phyloP scores from a whole-genome alignment of 2,113 vertebrate species.

The Acanthisitta chloris region DNA sequence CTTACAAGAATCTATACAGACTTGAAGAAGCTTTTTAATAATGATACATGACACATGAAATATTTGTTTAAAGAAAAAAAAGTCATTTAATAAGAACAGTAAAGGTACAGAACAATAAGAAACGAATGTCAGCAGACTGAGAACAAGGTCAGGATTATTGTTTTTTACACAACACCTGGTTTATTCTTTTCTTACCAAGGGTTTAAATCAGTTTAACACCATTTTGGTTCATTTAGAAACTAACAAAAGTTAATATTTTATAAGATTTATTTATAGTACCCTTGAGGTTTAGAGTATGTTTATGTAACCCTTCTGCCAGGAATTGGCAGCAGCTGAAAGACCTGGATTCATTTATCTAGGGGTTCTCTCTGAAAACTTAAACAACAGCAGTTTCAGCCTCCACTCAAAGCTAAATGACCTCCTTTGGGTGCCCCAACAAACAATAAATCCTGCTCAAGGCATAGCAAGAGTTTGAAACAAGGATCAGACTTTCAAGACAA shows the following conservation, averaged over 20 bases:
- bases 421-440: constrained; percentile 49
- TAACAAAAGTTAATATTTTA: constrained; percentile 40
- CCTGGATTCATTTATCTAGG: constrained; percentile 56
- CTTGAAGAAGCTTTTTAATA: neutral
- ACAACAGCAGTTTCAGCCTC: constrained; percentile 54
- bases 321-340: constrained; percentile 61
- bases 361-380: constrained; percentile 51
- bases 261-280: constrained; percentile 64
- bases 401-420: constrained; percentile 58
- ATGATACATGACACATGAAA: neutral
- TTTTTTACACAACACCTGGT: neutral
- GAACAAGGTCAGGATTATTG: neutral
- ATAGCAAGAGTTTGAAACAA: constrained; percentile 31
- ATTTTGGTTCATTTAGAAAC: constrained; percentile 15
- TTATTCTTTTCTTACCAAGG: constrained; percentile 1
- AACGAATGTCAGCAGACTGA: neutral
- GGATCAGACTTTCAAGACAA: neutral
- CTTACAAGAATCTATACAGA: neutral
- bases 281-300: constrained; percentile 52
- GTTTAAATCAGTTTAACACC: constrained; percentile 35
- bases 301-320: constrained; percentile 57
- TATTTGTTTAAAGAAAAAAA: neutral
- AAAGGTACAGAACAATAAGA: neutral
- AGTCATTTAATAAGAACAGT: neutral
- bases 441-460: constrained; percentile 37